These are phyloP conservation scores for Anseranas semipalmata DNA, from an alignment of 2,113 vertebrate genomes.

Conservation along the genomic window DNA sequence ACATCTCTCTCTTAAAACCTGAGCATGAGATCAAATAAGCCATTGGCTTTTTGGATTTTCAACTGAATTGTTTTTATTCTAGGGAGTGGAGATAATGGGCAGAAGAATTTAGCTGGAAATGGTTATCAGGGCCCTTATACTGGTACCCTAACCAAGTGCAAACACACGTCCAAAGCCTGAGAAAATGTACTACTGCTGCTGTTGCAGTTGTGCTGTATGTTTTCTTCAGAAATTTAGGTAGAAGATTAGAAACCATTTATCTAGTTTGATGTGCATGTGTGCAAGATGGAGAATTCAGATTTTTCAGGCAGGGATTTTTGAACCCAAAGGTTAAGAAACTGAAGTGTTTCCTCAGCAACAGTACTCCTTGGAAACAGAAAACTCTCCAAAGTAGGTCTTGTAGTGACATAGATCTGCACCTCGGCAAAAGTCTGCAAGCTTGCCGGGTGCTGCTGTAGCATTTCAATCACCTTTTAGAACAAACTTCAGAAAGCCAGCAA, in stretches of 20 bases:
- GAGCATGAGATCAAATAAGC: neutral
- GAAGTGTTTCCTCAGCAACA: conserved; percentile 51
- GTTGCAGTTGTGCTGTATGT: rapidly evolving
- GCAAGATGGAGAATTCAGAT: neutral
- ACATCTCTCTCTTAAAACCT: neutral
- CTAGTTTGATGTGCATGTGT: neutral
- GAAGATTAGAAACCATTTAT: neutral
- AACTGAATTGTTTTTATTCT: neutral
- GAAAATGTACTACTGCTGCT: neutral
- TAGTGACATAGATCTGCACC: neutral
- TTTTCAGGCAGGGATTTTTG: conserved; percentile 11
- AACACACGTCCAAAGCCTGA: neutral
- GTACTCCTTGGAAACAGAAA: neutral
- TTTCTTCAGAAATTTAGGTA: neutral
- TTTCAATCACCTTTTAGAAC: conserved; percentile 9
- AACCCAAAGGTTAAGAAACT: neutral
- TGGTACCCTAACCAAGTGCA: neutral
- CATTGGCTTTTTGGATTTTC: neutral
- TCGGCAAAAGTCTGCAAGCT: neutral
- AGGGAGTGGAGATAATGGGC: neutral
- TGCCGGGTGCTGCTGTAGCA: conserved; percentile 10
- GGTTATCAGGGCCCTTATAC: neutral
- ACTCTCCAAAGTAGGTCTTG: neutral
- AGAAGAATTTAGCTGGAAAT: neutral
- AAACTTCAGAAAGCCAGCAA: neutral